A percentile compares a stretch with the other conserved stretches of the same genome.
Conservation (phyloP, 2,888 invertebrate species). For the Parelbella ahira region DNA sequence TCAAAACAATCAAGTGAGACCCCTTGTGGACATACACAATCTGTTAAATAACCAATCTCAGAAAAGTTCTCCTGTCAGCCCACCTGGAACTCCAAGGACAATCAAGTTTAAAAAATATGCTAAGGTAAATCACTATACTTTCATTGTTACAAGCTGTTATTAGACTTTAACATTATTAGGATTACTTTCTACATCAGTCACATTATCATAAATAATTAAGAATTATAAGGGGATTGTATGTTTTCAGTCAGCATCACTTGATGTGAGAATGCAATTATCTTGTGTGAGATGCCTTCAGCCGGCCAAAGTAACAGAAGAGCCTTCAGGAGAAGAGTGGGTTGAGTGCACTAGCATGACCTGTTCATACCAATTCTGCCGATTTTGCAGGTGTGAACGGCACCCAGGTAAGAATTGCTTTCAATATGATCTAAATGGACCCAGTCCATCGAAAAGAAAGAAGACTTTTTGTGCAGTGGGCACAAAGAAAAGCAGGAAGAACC, state of each 20-base stretch:
- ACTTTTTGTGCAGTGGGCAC: constrained; percentile 57
- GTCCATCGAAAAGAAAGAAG: constrained; percentile 73
- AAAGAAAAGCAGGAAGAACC: constrained; percentile 65
- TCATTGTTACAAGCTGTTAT: too few species aligned
- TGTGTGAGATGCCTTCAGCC: constrained; percentile 68
- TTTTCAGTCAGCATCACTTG: constrained; percentile 66
- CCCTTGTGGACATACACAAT: constrained; percentile 61
- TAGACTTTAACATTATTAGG: too few species aligned
- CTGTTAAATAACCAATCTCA: constrained; percentile 38
- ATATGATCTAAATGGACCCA: constrained; percentile 68
- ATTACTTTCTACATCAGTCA: too few species aligned
- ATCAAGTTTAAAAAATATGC: constrained; percentile 61
- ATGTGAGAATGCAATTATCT: constrained; percentile 53
- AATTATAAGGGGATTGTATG: too few species aligned
- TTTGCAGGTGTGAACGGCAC: constrained; percentile 65
- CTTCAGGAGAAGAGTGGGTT: constrained; percentile 74
- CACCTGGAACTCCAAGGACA: constrained; percentile 63
- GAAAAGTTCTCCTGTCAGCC: constrained; percentile 41
- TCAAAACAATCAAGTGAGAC: constrained; percentile 38
- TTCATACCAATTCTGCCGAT: constrained; percentile 74
- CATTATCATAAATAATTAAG: too few species aligned
- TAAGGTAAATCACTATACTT: too few species aligned
- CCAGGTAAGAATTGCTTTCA: constrained; percentile 62
- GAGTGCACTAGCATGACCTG: constrained; percentile 74
- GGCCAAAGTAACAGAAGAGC: constrained; percentile 66